Evolutionary conservation across 2,797 vertebrate species (phyloP).

Genomic region (Sardinella longiceps): DNA sequence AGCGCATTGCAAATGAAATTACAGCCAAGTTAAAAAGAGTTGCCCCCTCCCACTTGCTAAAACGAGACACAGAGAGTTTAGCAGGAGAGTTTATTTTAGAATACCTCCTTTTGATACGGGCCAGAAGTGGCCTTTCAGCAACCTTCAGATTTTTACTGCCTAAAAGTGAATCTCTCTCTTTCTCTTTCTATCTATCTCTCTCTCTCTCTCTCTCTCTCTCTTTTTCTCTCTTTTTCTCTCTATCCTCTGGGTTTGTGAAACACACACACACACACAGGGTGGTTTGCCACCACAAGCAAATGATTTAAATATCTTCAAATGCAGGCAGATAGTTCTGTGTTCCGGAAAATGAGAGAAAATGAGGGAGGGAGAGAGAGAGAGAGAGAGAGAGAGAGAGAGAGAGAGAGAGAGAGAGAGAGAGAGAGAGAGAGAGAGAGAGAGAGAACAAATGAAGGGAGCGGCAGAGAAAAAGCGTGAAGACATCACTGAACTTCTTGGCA

Average conservation of each 20-base stretch:
- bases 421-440: neutral
- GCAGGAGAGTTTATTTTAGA: neutral
- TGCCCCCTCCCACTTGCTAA: neutral
- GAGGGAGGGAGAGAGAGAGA: conserved; percentile 30
- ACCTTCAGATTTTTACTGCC: conserved; percentile 7
- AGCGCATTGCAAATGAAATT: neutral
- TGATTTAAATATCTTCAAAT: conserved; percentile 21
- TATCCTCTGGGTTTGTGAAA: neutral
- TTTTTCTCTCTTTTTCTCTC: neutral
- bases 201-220: neutral
- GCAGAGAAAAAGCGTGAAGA: conserved; percentile 55
- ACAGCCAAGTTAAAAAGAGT: neutral
- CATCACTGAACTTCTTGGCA: conserved; percentile 32
- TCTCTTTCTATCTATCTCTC: neutral
- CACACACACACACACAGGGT: neutral
- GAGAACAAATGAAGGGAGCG: too few relatives aligned
- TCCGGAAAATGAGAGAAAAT: conserved; percentile 5
- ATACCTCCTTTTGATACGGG: neutral
- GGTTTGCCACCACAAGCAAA: neutral
- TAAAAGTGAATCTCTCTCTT: neutral
- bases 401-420: neutral
- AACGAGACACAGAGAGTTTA: neutral
- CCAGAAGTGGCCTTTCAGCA: neutral
- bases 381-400: conserved; percentile 3
- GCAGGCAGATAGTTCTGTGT: neutral